Base-by-base conservation (phyloP, 2,888 invertebrate genomes). In the Acronicta leporina region DNA sequence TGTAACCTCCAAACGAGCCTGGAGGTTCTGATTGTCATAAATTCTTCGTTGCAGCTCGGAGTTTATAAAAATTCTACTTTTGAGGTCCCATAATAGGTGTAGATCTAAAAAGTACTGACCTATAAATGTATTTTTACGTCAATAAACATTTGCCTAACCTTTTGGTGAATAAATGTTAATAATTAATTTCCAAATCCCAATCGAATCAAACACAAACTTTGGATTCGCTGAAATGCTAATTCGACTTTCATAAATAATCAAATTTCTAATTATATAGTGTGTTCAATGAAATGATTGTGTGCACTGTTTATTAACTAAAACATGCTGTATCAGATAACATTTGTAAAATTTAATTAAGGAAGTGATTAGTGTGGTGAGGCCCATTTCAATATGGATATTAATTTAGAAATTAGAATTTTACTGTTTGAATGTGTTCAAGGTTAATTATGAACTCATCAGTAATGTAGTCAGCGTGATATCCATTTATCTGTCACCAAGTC, bases 261-360 rank as follows among this genome's bases (percentile, higher is more conserved):
- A 61, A 71, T 57, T 68, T 72, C 59, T 53, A 68, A 71, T 68
- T 56, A 64, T 40, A 15, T 30, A 15, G 38, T 45, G 27, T 59
- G 72, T 59, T 62, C 51, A 65, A 52, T 63, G 40, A 55, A 75
- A 60, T 62, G 33, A 60, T 72, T 54, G 63, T 42, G 54, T 50
- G 53, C 45, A 71, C 61, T 71, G 71, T 62, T 68, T 64, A 75
- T 75, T 58, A 33, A 38, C 27, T 16, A 42, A 52, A 15, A 44
- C 13, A 38, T 8, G 10, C 42, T 14, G 25, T 27, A 54, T 44
- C 40, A 42, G 44, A 41, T 40, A 41, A 40, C 38, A 41, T 42
- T 30, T 41, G 44, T 30, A 16, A n/a, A 27, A 50, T 68, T 73
- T 68, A 68, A 73, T 74, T 43, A 56, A 56, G 60, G 16, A 54